Evolutionary conservation across 2,113 vertebrate species (phyloP).

Genomic region (Lophochroa leadbeateri): DNA sequence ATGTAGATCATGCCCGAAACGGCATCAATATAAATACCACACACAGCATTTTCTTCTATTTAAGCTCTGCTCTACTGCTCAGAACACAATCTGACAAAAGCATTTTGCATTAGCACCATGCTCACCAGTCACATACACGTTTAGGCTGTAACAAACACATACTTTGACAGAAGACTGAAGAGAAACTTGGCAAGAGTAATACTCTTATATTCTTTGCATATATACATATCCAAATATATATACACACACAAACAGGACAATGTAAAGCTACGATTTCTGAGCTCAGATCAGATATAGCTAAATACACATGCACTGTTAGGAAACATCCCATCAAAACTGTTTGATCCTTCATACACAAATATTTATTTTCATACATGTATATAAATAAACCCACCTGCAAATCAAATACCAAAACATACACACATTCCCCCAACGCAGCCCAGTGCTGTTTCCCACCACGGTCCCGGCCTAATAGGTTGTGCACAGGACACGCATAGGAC

Average conservation of each 20-base stretch:
- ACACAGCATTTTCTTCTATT: neutral
- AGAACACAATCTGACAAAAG: neutral
- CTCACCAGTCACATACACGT: neutral
- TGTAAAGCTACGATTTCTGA: neutral
- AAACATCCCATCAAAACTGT: neutral
- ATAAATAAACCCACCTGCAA: neutral
- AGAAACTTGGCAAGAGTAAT: neutral
- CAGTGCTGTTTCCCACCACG: accelerated
- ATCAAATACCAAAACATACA: neutral
- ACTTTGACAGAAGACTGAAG: neutral
- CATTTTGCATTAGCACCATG: neutral
- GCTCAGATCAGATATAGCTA: neutral
- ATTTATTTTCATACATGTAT: accelerated
- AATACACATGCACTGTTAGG: accelerated
- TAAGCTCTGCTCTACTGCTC: neutral
- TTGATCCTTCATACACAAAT: neutral
- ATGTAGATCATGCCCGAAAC: neutral
- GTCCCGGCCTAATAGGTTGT: neutral
- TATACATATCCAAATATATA: neutral
- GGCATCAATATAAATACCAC: neutral
- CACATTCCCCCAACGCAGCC: neutral
- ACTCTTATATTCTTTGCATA: neutral
- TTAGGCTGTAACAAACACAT: neutral
- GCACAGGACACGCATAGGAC: too few species aligned
- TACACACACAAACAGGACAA: accelerated